A percentile compares a stretch with the other conserved stretches of the same genome.
phyloP scores from a whole-genome alignment of 2,888 invertebrate genomes.

The Drosophila phalerata region DNA sequence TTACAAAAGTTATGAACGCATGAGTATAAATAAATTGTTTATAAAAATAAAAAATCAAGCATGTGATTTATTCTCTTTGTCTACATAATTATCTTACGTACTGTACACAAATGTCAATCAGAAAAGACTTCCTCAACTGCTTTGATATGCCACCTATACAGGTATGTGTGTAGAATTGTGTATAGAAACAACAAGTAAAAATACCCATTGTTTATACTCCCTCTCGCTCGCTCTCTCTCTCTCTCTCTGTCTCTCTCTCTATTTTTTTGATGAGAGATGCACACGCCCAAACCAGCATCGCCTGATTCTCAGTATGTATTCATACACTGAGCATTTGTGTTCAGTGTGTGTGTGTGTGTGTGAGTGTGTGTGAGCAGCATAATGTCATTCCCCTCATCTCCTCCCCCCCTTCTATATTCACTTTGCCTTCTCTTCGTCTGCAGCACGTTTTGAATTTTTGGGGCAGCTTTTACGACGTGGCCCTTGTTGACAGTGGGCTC shows the following conservation, averaged over 20 bases:
- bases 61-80: neutral
- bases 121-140: conserved; percentile 55
- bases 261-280: conserved; percentile 24
- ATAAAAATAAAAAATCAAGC: neutral
- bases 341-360: neutral
- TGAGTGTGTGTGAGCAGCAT: neutral
- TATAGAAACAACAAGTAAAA: conserved; percentile 21
- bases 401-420: conserved; percentile 1
- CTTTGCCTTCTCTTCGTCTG: conserved; percentile 1
- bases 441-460: conserved; percentile 14
- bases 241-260: conserved; percentile 1
- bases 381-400: conserved; percentile 1
- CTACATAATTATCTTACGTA: neutral
- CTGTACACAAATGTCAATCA: conserved; percentile 28
- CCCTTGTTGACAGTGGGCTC: conserved; percentile 25
- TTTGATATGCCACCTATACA: conserved; percentile 17
- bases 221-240: neutral
- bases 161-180: neutral
- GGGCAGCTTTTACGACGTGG: conserved; percentile 6
- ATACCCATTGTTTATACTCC: conserved; percentile 48
- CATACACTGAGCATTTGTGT: conserved; percentile 29
- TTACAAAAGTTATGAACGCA: neutral
- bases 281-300: conserved; percentile 67
- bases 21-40: no score
- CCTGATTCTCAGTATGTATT: conserved; percentile 60